Base-by-base conservation (phyloP, 2,888 invertebrate species). In the Phymatocera aterrima region DNA sequence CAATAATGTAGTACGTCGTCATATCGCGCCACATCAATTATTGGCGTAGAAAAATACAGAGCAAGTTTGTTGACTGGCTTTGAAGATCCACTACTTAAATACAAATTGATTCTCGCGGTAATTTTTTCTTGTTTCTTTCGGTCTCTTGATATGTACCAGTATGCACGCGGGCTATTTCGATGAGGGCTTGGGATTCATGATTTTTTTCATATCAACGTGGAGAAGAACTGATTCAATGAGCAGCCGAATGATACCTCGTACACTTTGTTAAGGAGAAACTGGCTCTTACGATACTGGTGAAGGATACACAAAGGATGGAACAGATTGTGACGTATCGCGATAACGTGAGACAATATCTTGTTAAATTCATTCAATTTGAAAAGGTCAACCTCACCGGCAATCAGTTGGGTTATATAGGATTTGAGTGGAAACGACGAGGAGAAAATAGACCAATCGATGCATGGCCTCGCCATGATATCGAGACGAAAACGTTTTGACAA, bases 401-500 rank as follows among this genome's bases (percentile, higher is more conserved):
- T 64, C 61, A n/a, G 1, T 61, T n/a, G 28, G n/a, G 37, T 64
- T n/a, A 10, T 18, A 6, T 61, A 18, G 31, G 34, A 61, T 61
- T 61, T 8, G 6, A 61, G 34, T 61, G 1, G n/a, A n/a, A 21
- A 61, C 15, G 6, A 65, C 65, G 65, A 28, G 6, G 46, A 28
- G 15, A 46, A 68, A 43, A 28, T 24, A n/a, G n/a, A 46, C n/a
- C 48, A 12, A 43, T 2, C 46, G 51, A 48, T 57, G 72, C 28
- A 21, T 72, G 54, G 72, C 72, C 51, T 72, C 31, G 54, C 18
- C 54, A 72, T 18, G 21, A 72, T 51, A 31, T 21, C 51, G 51
- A 54, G 64, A 60, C 60, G 65, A 78, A 68, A 68, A 78, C 51
- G 12, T 78, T 68, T 78, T 78, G 77, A 78, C 77, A 68, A 68